Conservation (phyloP, 2,888 invertebrate genomes). For the Plagodis dolabraria region DNA sequence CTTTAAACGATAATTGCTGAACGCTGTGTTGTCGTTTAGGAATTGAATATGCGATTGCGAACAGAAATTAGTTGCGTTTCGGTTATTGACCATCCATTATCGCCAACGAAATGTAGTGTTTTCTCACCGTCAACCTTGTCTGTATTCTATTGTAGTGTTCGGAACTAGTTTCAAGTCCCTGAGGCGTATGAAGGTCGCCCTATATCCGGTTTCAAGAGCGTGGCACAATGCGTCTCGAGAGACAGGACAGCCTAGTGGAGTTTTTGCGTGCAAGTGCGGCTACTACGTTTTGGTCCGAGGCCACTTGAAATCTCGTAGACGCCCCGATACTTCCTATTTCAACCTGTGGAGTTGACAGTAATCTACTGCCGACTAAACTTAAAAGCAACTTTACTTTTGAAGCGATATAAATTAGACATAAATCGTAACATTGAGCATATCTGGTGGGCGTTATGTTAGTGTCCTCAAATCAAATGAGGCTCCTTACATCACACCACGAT, state of each 20-base stretch:
- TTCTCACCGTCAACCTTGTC: conserved; percentile 45
- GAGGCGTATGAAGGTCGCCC: conserved; percentile 55
- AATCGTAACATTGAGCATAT: conserved; percentile 26
- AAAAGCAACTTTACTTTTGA: conserved; percentile 6
- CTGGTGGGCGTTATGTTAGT: conserved; percentile 18
- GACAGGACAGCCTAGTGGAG: conserved; percentile 40
- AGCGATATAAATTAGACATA: conserved; percentile 1
- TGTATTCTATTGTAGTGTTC: conserved; percentile 47
- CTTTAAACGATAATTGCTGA: too few species aligned
- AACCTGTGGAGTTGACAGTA: conserved; percentile 9
- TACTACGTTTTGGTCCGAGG: conserved; percentile 43
- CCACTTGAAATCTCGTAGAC: conserved; percentile 44
- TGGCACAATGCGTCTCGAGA: conserved; percentile 55
- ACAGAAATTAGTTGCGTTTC: too few species aligned
- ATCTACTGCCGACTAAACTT: conserved; percentile 25
- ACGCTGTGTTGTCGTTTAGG: too few species aligned
- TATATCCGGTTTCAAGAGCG: conserved; percentile 56
- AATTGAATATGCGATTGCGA: too few species aligned
- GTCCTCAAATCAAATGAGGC: too few species aligned
- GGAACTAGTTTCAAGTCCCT: conserved; percentile 58
- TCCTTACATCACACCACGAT: too few species aligned
- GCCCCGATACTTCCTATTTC: conserved; percentile 57
- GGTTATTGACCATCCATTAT: conserved; percentile 10
- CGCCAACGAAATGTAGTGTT: conserved; percentile 32
- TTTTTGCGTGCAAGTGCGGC: conserved; percentile 54